Conservation (phyloP, 2,888 invertebrate genomes). For the Callyntrura sp. region DNA sequence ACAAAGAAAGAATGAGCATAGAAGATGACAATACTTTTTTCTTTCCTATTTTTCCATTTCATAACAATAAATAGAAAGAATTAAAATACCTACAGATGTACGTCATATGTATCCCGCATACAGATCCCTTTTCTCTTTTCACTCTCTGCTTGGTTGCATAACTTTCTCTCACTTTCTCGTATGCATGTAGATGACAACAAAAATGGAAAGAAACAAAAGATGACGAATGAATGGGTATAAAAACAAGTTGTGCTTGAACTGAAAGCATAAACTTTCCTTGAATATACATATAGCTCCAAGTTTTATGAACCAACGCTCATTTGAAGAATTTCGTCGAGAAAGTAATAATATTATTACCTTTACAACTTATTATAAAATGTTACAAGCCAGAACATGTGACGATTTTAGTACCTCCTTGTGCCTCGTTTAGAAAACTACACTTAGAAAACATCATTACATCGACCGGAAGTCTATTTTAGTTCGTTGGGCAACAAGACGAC, state of each 20-base stretch:
- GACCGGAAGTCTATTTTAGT: not conserved
- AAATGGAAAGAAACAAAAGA: slow-evolving; percentile 61
- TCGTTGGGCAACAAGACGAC: too few species aligned
- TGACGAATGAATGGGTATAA: slow-evolving; percentile 63
- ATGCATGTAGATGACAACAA: slow-evolving; percentile 13
- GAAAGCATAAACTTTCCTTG: slow-evolving; percentile 37
- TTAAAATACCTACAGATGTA: not conserved
- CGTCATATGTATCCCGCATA: not conserved
- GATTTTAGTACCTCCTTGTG: not conserved
- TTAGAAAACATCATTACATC: not conserved
- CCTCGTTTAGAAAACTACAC: slow-evolving; percentile 4
- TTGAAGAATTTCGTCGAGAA: slow-evolving; percentile 13
- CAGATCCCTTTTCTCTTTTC: not conserved
- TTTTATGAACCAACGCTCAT: slow-evolving; percentile 70
- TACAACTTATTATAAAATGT: slow-evolving; percentile 31
- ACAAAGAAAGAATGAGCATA: not conserved
- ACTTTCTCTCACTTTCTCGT: too few species aligned
- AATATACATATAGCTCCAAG: slow-evolving; percentile 71
- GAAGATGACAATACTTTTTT: slow-evolving; percentile 1
- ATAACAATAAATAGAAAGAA: not conserved
- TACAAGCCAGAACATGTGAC: not conserved
- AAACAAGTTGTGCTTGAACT: too few species aligned
- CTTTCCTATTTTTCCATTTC: slow-evolving; percentile 17
- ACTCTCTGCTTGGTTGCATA: not conserved
- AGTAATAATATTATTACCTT: slow-evolving; percentile 15